These are phyloP conservation scores for Aporophyla lueneburgensis DNA, from an alignment of 2,888 invertebrate genomes.

Conservation along the genomic window DNA sequence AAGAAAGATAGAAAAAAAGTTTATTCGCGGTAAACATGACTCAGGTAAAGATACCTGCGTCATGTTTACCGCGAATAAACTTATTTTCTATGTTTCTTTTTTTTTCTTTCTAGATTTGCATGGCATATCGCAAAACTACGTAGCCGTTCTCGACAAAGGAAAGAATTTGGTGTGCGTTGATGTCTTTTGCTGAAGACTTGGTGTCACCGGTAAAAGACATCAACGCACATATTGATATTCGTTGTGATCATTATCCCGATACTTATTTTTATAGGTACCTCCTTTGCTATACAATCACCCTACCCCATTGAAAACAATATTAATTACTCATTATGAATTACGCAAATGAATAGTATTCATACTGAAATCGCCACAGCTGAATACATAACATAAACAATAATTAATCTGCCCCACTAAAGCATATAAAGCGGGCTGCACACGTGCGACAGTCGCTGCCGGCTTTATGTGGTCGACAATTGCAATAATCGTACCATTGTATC, in stretches of 20 bases:
- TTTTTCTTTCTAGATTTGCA: too few species aligned
- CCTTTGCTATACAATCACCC: neutral
- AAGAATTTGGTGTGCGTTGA: constrained; percentile 9
- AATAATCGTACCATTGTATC: constrained; percentile 59
- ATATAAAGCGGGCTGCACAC: constrained; percentile 47
- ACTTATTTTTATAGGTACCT: neutral
- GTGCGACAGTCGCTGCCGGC: constrained; percentile 36
- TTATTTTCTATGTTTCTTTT: too few species aligned
- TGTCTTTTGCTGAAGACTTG: constrained; percentile 23
- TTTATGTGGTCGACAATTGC: constrained; percentile 41
- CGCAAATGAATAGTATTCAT: constrained; percentile 42
- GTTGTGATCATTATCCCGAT: neutral
- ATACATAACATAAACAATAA: constrained; percentile 50
- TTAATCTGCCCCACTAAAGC: constrained; percentile 40
- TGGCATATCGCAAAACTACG: neutral
- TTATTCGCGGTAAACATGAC: too few species aligned
- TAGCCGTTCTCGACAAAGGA: neutral
- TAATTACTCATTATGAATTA: constrained; percentile 51
- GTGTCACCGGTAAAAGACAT: constrained; percentile 13
- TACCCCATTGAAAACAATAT: constrained; percentile 32
- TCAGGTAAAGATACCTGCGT: too few species aligned
- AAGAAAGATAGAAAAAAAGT: too few species aligned
- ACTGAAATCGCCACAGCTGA: constrained; percentile 33
- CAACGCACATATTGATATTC: constrained; percentile 12
- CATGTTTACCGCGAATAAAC: too few species aligned